Evolutionary conservation across 1,140 invertebrate species (phyloP), one percentile per base, ranked within the genome.

Genomic region (Scaptomyza hsui): DNA sequence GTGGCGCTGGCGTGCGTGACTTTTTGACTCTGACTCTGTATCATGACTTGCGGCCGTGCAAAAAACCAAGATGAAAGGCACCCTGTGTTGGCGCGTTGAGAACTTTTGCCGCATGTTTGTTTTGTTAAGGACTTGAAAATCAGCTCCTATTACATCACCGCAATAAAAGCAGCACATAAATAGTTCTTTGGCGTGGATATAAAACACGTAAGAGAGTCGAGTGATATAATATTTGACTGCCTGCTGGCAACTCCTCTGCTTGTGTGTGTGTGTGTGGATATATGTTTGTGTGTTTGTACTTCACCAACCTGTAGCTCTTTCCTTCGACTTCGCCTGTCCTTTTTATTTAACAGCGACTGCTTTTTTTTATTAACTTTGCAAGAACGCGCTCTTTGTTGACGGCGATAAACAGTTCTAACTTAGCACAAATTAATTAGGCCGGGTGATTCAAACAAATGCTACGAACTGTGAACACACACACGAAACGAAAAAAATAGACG

Each of bases 251-350:
- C 26, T 29, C 26, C 5, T 29, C 7, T 29, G 26, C 26, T 29
- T 41, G 3, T 59, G 13, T 21, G 12, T 53, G n/a, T 53, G 35
- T 51, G n/a, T 70, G 48, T 67, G 35, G 53, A 37, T 44, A 24
- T 44, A 24, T 52, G 15, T 41, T 7, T 53, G 19, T 21, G 4
- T 55, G 4, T n/a, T 0, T 24, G 42, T 18, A 26, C 10, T 47
- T 4, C 24, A 78, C 72, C 81, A 88, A 88, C 81, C 81, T 86
- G 82, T 86, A 59, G 81, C 72, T 52, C 48, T 67, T 71, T 62
- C 49, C 57, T 39, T n/a, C 35, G 16, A 39, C 42, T 49, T 39
- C 51, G 26, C 6, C 15, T 69, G 39, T 39, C 12, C 3, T 57
- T 51, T 57, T 67, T 55, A 42, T 21, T 26, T 63, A 16, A 5